Evolutionary conservation across 2,888 invertebrate species (phyloP).

Genomic region (Pyrrhosoma nymphula): DNA sequence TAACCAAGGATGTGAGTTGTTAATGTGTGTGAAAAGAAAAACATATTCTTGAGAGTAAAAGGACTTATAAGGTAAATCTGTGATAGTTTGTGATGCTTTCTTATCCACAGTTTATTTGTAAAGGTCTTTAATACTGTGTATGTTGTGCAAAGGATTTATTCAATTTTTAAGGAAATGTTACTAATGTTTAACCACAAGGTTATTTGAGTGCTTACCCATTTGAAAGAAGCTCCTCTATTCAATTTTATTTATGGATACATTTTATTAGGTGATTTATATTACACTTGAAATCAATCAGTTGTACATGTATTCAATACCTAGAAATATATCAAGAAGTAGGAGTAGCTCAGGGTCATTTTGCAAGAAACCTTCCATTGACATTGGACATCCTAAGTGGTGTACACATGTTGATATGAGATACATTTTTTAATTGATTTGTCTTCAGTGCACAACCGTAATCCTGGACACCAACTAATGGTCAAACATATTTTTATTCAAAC

Average conservation of each 20-base stretch:
- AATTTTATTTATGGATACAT: constrained; percentile 66
- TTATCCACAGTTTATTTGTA: constrained; percentile 71
- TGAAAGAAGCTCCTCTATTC: constrained; percentile 69
- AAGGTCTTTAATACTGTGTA: constrained; percentile 68
- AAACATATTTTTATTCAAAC: constrained; percentile 64
- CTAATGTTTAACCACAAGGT: constrained; percentile 68
- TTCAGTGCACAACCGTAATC: constrained; percentile 66
- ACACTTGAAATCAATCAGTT: constrained; percentile 67
- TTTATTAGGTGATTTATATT: constrained; percentile 66
- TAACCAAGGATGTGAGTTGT: constrained; percentile 69
- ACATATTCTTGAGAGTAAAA: constrained; percentile 69
- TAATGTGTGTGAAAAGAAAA: constrained; percentile 69
- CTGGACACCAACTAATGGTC: constrained; percentile 63
- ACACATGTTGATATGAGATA: constrained; percentile 63
- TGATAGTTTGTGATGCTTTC: constrained; percentile 72
- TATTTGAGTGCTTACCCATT: constrained; percentile 69
- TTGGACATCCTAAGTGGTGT: constrained; percentile 53
- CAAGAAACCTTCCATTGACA: constrained; percentile 67
- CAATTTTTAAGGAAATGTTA: constrained; percentile 66
- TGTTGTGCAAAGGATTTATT: constrained; percentile 66
- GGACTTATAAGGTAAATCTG: constrained; percentile 72
- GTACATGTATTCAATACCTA: constrained; percentile 67
- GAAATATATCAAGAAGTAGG: constrained; percentile 67
- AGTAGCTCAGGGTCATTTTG: constrained; percentile 67
- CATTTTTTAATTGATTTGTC: constrained; percentile 65